These are phyloP conservation scores for Tinea semifulvella DNA, from an alignment of 2,888 invertebrate genomes.

Conservation along the genomic window DNA sequence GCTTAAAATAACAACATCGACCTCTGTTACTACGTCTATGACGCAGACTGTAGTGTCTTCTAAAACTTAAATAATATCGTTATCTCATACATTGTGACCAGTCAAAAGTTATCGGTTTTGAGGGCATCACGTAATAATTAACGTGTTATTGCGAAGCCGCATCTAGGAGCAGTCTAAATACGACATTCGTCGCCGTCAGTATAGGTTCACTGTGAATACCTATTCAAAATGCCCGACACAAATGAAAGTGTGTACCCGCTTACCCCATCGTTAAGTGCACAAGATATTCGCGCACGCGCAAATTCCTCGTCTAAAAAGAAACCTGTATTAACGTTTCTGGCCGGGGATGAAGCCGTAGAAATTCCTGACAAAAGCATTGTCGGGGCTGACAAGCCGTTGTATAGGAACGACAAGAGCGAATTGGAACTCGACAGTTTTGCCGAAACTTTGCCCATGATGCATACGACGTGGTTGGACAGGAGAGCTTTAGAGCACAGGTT, in stretches of 20 bases:
- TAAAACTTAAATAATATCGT: conserved; percentile 25
- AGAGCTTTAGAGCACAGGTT: conserved; percentile 69
- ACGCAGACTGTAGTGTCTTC: conserved; percentile 12
- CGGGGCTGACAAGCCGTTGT: conserved; percentile 46
- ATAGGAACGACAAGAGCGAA: conserved; percentile 49
- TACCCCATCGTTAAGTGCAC: conserved; percentile 51
- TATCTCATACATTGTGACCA: conserved; percentile 40
- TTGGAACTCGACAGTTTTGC: conserved; percentile 64
- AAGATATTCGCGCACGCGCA: conserved; percentile 66
- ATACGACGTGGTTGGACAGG: conserved; percentile 64
- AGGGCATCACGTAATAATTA: conserved; percentile 29
- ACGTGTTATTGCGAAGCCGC: conserved; percentile 28
- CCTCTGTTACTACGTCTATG: background rate
- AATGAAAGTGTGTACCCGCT: conserved; percentile 67
- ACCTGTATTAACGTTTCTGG: conserved; percentile 44
- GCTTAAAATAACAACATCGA: conserved; percentile 7
- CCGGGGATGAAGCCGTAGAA: conserved; percentile 50
- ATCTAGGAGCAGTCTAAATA: conserved; percentile 6
- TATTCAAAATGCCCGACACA: conserved; percentile 62
- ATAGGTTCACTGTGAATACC: conserved; percentile 8
- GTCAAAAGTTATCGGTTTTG: conserved; percentile 42
- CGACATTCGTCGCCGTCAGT: conserved; percentile 12
- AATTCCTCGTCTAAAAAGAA: conserved; percentile 58
- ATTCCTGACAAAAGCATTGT: conserved; percentile 55
- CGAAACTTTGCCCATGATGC: conserved; percentile 54